Evolutionary conservation across 2,888 invertebrate species (phyloP), one percentile per base, ranked within the genome.

Genomic region (Thyatira batis): DNA sequence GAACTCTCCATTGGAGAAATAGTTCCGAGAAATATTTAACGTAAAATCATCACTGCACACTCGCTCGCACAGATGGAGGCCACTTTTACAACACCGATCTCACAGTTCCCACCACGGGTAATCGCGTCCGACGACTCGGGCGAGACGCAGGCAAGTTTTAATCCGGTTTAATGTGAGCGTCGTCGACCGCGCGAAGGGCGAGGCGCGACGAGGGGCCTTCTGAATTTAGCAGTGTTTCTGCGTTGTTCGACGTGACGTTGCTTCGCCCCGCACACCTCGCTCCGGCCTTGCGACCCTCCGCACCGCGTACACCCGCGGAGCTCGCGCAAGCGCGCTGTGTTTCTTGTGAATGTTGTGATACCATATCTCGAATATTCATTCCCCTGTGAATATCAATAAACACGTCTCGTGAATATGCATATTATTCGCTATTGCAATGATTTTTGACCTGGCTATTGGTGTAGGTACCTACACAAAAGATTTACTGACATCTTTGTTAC

Each of bases 171-270:
- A 69, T 79, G 49, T 27, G 60, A 73, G 69, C 59, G 62, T 53
- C 56, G 59, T 58, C 61, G 51, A 58, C 54, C 44, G 57, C 55
- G 62, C 58, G 58, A 51, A 51, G 45, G 50, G 27, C 51, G 50
- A 52, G 67, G 39, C 65, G 59, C 50, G 51, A 49, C 51, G 45
- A 52, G 61, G 55, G 61, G 60, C 53, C 82, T 83, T 73, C 71
- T 82, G 60, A 78, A 88, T 78, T 86, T 82, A 65, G 85, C 66
- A 73, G 87, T 58, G 69, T 90, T 78, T 73, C 80, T 86, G 85
- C 86, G 89, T 89, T 88, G 88, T 90, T 89, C 89, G 88, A 86
- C 85, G 83, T 90, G 89, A 90, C 87, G 87, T 89, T 80, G 79
- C 83, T 82, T 69, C 82, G 68, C 85, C 83, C 85, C 82, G 74